Evolutionary conservation across 2,113 vertebrate species (phyloP).

Genomic region (Chamaetylas fuelleborni): DNA sequence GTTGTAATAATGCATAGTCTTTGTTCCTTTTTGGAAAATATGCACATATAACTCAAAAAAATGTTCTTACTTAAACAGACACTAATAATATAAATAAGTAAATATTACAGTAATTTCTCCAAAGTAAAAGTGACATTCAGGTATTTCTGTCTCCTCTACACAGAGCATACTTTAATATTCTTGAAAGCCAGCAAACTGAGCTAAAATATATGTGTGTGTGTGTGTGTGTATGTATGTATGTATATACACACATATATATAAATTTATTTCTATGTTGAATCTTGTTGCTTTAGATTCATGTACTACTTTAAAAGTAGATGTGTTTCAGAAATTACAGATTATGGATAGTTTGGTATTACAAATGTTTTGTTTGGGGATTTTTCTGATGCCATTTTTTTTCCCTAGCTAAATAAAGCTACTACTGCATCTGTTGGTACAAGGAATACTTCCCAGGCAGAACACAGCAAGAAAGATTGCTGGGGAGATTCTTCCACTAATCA

Average conservation of each 20-base stretch:
- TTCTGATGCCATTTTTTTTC: not conserved
- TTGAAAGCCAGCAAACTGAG: not conserved
- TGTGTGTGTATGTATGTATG: not conserved
- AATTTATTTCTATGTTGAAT: not conserved
- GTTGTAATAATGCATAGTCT: not conserved
- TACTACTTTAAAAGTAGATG: not conserved
- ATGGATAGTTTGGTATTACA: not conserved
- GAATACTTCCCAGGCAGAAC: conserved; percentile 67
- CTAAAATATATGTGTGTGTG: not conserved
- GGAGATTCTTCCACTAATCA: conserved; percentile 55
- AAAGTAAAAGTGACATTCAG: not conserved
- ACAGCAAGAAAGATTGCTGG: conserved; percentile 55
- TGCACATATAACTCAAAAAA: not conserved
- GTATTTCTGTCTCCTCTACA: not conserved
- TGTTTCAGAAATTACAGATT: not conserved
- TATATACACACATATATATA: no score
- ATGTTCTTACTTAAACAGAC: not conserved
- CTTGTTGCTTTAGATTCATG: not conserved
- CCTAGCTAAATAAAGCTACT: conserved; percentile 72
- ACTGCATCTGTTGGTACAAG: conserved; percentile 70
- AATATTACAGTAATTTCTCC: not conserved
- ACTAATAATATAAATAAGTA: not conserved
- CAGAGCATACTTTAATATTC: not conserved
- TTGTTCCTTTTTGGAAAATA: not conserved
- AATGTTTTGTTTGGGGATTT: not conserved